A percentile compares a stretch with the other conserved stretches of the same genome.
phyloP scores from a whole-genome alignment of 2,113 vertebrate species.

The Salvelinus sp. region DNA sequence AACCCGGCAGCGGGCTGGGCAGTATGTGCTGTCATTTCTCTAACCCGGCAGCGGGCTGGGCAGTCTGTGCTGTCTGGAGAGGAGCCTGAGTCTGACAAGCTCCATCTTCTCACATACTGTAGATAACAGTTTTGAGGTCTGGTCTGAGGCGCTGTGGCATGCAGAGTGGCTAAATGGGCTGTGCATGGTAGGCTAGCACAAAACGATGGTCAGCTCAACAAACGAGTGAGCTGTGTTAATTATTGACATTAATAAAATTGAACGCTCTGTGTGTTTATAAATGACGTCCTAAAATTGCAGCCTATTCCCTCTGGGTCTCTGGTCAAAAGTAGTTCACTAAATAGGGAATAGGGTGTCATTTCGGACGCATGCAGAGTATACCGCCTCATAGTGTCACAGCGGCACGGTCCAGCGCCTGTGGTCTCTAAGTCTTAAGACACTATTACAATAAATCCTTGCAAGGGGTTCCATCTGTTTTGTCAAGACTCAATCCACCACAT shows the following conservation, averaged over 20 bases:
- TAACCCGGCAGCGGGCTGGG: background rate
- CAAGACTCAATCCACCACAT: constrained; percentile 3
- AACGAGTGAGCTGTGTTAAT: background rate
- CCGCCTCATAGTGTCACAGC: too few relatives aligned
- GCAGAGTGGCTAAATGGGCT: constrained; percentile 6
- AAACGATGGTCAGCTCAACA: background rate
- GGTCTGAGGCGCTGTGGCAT: too few relatives aligned
- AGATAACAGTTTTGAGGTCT: background rate
- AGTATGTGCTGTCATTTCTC: background rate
- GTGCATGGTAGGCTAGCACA: background rate
- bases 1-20: background rate
- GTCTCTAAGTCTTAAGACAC: background rate
- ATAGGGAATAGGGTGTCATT: too few relatives aligned
- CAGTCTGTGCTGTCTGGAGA: constrained; percentile 6
- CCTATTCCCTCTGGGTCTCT: too few relatives aligned
- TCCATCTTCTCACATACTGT: constrained; percentile 8
- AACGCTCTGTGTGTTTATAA: background rate
- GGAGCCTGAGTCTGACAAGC: constrained; percentile 16
- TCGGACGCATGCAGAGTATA: too few relatives aligned
- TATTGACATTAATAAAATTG: background rate
- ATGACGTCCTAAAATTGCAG: too few relatives aligned
- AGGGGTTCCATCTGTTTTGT: background rate
- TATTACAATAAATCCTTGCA: constrained; percentile 4
- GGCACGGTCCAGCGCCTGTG: too few relatives aligned
- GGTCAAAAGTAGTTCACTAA: too few relatives aligned